These are phyloP conservation scores for Helicolenus hilgendorfi DNA, from an alignment of 2,797 vertebrate genomes.

Conservation along the genomic window DNA sequence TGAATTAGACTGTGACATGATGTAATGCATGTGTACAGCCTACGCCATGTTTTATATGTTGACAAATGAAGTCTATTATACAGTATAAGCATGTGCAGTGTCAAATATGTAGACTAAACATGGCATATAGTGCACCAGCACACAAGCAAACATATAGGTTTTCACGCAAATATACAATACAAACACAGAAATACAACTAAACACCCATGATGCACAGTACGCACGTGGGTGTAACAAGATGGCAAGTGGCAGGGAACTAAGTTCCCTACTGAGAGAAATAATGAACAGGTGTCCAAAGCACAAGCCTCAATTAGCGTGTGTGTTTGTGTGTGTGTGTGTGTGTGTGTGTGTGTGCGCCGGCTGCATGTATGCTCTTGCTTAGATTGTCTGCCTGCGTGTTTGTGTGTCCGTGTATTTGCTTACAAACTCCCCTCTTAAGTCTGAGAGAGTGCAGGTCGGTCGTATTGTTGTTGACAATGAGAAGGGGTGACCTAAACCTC, in stretches of 20 bases:
- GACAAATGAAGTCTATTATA: neutral
- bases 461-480: conserved; percentile 40
- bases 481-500: conserved; percentile 56
- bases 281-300: conserved; percentile 81
- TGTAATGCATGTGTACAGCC: neutral
- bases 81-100: neutral
- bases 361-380: neutral
- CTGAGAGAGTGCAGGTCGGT: neutral
- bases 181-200: conserved; percentile 27
- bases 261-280: conserved; percentile 78
- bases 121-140: neutral
- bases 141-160: neutral
- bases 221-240: conserved; percentile 60
- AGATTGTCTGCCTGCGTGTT: neutral
- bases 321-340: neutral
- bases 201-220: conserved; percentile 41
- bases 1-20: conserved; percentile 4
- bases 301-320: conserved; percentile 42
- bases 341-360: neutral
- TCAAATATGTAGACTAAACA: neutral
- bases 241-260: conserved; percentile 51
- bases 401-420: conserved; percentile 15
- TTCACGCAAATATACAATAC: neutral
- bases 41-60: neutral
- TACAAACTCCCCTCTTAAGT: conserved; percentile 16